Conservation (phyloP, 1,140 invertebrate genomes). For the Papilio helenus region DNA sequence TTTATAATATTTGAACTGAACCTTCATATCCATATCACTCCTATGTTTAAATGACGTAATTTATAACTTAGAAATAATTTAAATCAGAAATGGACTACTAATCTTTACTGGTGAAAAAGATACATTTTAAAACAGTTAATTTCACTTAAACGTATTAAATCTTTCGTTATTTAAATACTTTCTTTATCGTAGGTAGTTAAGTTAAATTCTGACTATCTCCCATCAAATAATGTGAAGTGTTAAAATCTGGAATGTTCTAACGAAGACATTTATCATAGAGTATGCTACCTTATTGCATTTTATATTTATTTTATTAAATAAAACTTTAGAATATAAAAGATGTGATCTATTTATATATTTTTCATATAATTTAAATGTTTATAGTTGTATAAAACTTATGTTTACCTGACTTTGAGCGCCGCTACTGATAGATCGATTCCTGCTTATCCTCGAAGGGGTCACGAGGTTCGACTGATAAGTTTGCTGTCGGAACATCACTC, state of each 20-base stretch:
- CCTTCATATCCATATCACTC: not conserved
- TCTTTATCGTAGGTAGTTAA: not conserved
- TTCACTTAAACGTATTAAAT: not conserved
- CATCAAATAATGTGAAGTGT: no score
- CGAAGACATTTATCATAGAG: no score
- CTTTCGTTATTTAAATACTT: not conserved
- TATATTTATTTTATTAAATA: no score
- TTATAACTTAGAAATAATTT: not conserved
- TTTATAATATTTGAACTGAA: constrained; percentile 3
- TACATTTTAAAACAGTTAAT: not conserved
- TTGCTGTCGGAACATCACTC: constrained; percentile 50
- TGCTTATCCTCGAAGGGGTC: constrained; percentile 75
- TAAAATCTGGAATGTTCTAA: no score
- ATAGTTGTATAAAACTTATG: constrained; percentile 16
- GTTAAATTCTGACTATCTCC: no score
- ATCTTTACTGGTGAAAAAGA: not conserved
- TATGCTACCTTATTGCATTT: no score
- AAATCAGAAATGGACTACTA: not conserved
- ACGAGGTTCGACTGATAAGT: constrained; percentile 76
- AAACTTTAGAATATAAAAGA: no score
- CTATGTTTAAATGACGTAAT: not conserved
- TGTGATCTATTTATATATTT: no score
- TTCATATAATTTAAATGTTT: not conserved
- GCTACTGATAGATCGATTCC: constrained; percentile 58
- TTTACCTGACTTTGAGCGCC: constrained; percentile 68